phyloP scores from a whole-genome alignment of 2,113 vertebrate genomes.

The Erpornis zantholeuca region DNA sequence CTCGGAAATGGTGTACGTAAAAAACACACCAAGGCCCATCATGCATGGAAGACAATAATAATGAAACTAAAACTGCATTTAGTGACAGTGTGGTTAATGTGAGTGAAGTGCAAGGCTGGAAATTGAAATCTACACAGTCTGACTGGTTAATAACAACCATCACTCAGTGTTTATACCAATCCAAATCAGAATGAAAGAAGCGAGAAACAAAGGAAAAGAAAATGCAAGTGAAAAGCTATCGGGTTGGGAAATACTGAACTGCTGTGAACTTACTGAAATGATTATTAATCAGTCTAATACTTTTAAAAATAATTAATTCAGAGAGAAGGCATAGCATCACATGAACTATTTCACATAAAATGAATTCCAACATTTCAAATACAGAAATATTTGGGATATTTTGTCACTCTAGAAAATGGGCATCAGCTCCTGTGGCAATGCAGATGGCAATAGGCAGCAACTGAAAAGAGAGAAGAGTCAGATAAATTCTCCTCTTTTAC shows the following conservation, averaged over 20 bases:
- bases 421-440: fast-evolving
- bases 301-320: neutral
- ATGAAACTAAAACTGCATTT: neutral
- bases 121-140: neutral
- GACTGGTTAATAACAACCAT: neutral
- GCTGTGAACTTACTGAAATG: neutral
- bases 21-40: neutral
- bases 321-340: neutral
- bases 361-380: neutral
- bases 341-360: fast-evolving
- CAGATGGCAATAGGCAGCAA: neutral
- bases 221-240: neutral
- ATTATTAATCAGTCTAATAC: neutral
- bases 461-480: fast-evolving
- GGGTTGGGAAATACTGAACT: neutral
- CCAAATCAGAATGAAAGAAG: neutral
- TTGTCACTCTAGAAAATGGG: neutral
- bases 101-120: neutral
- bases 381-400: neutral
- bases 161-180: neutral
- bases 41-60: neutral
- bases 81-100: neutral
- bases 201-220: neutral
- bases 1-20: neutral
- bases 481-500: neutral